phyloP scores from a whole-genome alignment of 2,113 vertebrate species.

The Channa argus region DNA sequence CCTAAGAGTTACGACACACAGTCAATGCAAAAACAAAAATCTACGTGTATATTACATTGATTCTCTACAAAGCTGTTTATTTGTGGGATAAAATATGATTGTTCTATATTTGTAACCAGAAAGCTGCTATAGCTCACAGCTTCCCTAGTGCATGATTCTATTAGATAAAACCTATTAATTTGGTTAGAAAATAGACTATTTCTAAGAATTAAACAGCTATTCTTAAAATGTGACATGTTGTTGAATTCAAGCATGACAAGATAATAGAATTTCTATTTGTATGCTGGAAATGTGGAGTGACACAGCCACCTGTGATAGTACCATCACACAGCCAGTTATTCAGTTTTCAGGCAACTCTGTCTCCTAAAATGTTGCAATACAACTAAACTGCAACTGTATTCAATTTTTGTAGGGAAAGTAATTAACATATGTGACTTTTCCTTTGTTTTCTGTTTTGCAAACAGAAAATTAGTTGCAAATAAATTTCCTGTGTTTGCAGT shows the following conservation, averaged over 20 bases:
- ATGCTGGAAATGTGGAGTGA: slow-evolving; percentile 21
- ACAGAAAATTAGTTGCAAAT: too few species aligned
- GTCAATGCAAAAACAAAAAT: slow-evolving; percentile 37
- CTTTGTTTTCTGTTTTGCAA: too few species aligned
- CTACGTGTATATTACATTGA: slow-evolving; percentile 28
- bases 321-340: slow-evolving; percentile 28
- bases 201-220: slow-evolving; percentile 21
- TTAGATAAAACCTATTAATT: background rate
- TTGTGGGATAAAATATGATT: background rate
- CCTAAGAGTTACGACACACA: slow-evolving; percentile 40
- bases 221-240: slow-evolving; percentile 12
- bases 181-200: slow-evolving; percentile 27
- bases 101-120: slow-evolving; percentile 21
- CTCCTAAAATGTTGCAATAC: too few species aligned
- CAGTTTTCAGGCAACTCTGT: too few species aligned
- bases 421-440: too few species aligned
- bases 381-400: too few species aligned
- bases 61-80: slow-evolving; percentile 29
- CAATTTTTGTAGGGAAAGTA: too few species aligned
- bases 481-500: too few species aligned
- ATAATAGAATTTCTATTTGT: slow-evolving; percentile 24
- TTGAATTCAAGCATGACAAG: slow-evolving; percentile 36
- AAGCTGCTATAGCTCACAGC: slow-evolving; percentile 8
- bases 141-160: slow-evolving; percentile 10
- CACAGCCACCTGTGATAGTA: slow-evolving; percentile 14